Evolutionary conservation across 2,797 vertebrate genomes (phyloP).

Genomic region (Gastrophryne carolinensis): DNA sequence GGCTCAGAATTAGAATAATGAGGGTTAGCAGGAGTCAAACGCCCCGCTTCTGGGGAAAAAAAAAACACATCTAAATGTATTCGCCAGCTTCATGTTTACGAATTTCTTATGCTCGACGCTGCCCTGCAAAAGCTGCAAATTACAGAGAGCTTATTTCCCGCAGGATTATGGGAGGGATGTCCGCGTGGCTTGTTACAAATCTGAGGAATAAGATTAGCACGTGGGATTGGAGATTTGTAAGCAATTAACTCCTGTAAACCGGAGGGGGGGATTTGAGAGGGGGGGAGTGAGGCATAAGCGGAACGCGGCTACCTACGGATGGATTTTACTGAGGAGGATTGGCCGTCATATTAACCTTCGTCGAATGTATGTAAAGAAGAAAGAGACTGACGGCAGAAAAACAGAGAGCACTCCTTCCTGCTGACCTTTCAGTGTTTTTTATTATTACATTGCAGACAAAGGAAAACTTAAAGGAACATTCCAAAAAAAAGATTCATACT

Average conservation of each 20-base stretch:
- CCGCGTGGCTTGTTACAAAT: background rate
- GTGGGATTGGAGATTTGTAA: background rate
- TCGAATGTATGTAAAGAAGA: background rate
- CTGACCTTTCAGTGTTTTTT: background rate
- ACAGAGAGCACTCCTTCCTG: background rate
- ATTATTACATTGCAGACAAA: background rate
- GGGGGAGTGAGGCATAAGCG: background rate
- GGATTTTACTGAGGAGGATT: background rate
- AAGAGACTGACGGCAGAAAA: too few relatives aligned
- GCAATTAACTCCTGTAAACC: background rate
- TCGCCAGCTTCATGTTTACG: background rate
- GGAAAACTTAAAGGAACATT: background rate
- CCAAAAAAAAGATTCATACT: background rate
- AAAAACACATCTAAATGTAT: background rate
- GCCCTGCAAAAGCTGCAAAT: background rate
- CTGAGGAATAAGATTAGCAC: background rate
- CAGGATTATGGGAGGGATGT: background rate
- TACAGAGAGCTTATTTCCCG: background rate
- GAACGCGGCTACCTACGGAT: background rate
- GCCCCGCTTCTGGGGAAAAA: background rate
- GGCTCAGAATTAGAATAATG: background rate
- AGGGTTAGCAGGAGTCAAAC: background rate
- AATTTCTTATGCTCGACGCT: background rate
- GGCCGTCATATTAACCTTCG: background rate
- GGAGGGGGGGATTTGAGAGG: too few relatives aligned